phyloP scores from a whole-genome alignment of 2,113 vertebrate genomes.

The Campylomormyrus tamandua region DNA sequence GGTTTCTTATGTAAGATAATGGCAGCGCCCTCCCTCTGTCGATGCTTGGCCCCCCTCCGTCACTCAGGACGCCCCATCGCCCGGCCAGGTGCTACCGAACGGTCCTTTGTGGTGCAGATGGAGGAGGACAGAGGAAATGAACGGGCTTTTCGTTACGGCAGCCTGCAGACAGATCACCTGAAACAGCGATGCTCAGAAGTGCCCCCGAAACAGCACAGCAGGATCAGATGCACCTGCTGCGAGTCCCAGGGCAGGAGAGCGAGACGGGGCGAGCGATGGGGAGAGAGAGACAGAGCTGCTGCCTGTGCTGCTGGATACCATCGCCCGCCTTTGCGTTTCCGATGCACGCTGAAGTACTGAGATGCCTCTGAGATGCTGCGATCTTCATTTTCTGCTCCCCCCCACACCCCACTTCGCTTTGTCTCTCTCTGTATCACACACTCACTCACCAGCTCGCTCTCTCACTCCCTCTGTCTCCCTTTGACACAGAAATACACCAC shows the following conservation, averaged over 20 bases:
- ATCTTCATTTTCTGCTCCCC: conserved; percentile 20
- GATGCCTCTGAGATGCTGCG: conserved; percentile 19
- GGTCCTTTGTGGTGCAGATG: background rate
- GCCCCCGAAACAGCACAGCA: conserved; percentile 41
- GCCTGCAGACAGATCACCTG: conserved; percentile 31
- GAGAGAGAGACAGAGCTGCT: background rate
- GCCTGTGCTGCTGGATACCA: background rate
- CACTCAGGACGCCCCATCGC: background rate
- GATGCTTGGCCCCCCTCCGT: background rate
- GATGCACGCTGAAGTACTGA: background rate
- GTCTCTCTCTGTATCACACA: background rate
- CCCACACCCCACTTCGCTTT: background rate
- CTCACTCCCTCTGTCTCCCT: conserved; percentile 4
- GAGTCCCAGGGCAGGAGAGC: conserved; percentile 3
- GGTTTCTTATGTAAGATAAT: conserved; percentile 26
- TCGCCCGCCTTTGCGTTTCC: conserved; percentile 12
- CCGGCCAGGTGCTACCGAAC: background rate
- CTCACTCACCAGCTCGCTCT: background rate
- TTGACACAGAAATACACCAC: conserved; percentile 15
- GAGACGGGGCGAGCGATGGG: conserved; percentile 1
- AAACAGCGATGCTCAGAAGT: conserved; percentile 55
- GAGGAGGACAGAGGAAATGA: background rate
- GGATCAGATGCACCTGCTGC: conserved; percentile 31
- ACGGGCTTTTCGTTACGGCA: background rate
- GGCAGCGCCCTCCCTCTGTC: background rate